Base-by-base conservation (phyloP, 1,140 invertebrate genomes). In the Dermatophagoides farinae region DNA sequence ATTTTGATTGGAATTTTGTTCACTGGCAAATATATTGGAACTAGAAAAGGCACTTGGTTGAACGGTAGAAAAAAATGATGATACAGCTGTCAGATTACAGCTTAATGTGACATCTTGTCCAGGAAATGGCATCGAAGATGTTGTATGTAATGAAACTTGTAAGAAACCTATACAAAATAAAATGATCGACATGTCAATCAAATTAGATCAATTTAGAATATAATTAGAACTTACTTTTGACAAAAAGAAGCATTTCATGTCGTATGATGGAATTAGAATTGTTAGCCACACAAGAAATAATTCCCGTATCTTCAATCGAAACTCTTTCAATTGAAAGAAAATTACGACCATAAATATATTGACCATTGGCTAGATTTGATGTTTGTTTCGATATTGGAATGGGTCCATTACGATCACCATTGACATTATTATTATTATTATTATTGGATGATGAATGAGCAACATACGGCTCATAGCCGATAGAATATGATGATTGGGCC, bases 241-340 rank as follows among this genome's bases (percentile, higher is more conserved):
- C 66, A 16, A 62, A 60, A 12, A 68, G 59, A 23, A 55, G 40
- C 55, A 60, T 65, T 46, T 68, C 67, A 43, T 60, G 61, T 49
- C 67, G 64, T n/a, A 65, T 62, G 40, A 67, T 58, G 14, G 65
- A 65, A 41, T 61, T 60, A 22, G 64, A 65, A 47, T 67, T 67
- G 57, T 68, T 68, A 41, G 67, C 65, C n/a, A 68, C 63, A 60
- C 66, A 67, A 20, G 64, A 60, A 52, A 67, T 64, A 44, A 64
- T 65, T 9, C 66, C 65, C 20, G 41, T 64, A 39, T 67, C 66
- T 1, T 49, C 41, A 16, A 54, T 37, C 1, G 59, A 50, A 18
- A 62, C 65, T 31, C 64, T 60, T 38, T 60, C 62, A 23, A 67
- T 62, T 20, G 64, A 52, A 23, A 67, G 37, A 11, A 64, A 64